phyloP scores from a whole-genome alignment of 2,797 vertebrate species.

The Prunella strophiata region DNA sequence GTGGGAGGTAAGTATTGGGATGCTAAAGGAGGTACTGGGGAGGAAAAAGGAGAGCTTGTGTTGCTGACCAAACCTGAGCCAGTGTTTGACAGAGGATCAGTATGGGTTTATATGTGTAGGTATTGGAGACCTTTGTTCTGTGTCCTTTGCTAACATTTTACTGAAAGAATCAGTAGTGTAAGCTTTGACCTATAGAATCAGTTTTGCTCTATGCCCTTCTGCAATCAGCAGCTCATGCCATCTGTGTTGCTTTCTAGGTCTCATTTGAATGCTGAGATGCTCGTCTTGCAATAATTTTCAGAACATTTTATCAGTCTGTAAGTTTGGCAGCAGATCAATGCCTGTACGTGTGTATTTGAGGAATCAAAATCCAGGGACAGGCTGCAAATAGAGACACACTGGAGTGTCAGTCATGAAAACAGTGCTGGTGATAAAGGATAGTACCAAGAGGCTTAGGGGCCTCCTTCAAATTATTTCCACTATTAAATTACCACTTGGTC shows the following conservation, averaged over 20 bases:
- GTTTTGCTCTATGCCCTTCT: not conserved
- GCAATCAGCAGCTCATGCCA: not conserved
- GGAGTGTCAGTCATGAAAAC: not conserved
- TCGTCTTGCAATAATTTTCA: not conserved
- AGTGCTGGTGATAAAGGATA: not conserved
- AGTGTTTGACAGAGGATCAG: not conserved
- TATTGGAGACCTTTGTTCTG: not conserved
- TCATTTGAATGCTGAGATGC: not conserved
- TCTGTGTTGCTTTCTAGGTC: constrained; percentile 2
- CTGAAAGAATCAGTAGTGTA: not conserved
- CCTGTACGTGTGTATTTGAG: not conserved
- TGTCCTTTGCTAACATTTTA: not conserved
- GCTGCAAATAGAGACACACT: not conserved
- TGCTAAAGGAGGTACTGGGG: not conserved
- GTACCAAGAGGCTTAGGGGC: not conserved
- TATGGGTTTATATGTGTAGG: not conserved
- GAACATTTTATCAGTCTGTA: not conserved
- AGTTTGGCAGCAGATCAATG: not conserved
- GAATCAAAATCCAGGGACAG: not conserved
- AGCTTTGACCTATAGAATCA: not conserved
- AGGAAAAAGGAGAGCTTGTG: not conserved
- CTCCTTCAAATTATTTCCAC: not conserved
- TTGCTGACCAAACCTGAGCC: not conserved
- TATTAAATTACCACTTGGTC: not conserved
- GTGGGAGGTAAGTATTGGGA: not conserved